phyloP scores from a whole-genome alignment of 2,888 invertebrate species.

The Fragum whitleyi region DNA sequence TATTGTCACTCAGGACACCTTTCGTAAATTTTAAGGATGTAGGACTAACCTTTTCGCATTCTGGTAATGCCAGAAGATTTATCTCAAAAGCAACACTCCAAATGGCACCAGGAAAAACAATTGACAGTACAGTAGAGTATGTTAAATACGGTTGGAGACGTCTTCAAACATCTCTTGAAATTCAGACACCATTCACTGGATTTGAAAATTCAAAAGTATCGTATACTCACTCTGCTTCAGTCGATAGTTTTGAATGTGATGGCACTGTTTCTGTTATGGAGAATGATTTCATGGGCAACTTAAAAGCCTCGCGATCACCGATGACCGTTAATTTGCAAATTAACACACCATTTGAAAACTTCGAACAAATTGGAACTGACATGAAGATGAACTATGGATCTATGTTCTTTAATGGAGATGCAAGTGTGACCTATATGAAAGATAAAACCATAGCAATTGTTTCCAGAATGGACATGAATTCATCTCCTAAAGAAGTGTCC shows the following conservation, averaged over 20 bases:
- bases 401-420: constrained; percentile 30
- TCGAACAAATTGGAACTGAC: constrained; percentile 43
- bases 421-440: constrained; percentile 43
- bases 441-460: constrained; percentile 45
- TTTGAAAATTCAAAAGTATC: constrained; percentile 36
- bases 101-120: constrained; percentile 35
- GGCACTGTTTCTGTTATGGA: constrained; percentile 38
- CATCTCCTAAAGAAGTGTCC: constrained; percentile 16
- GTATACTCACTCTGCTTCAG: constrained; percentile 47
- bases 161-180: constrained; percentile 42
- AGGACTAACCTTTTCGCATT: constrained; percentile 36
- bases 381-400: constrained; percentile 36
- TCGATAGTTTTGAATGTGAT: constrained; percentile 60
- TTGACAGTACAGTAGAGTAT: constrained; percentile 38
- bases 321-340: constrained; percentile 22
- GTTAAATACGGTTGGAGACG: constrained; percentile 55
- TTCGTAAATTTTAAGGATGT: constrained; percentile 27
- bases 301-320: constrained; percentile 43
- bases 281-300: constrained; percentile 45
- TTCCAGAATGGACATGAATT: constrained; percentile 32
- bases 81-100: constrained; percentile 41
- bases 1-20: constrained; percentile 43
- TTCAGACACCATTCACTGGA: constrained; percentile 50
- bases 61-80: constrained; percentile 40
- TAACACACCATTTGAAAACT: constrained; percentile 47